Conservation (phyloP, 2,888 invertebrate species). For the Micropterix aruncella region DNA sequence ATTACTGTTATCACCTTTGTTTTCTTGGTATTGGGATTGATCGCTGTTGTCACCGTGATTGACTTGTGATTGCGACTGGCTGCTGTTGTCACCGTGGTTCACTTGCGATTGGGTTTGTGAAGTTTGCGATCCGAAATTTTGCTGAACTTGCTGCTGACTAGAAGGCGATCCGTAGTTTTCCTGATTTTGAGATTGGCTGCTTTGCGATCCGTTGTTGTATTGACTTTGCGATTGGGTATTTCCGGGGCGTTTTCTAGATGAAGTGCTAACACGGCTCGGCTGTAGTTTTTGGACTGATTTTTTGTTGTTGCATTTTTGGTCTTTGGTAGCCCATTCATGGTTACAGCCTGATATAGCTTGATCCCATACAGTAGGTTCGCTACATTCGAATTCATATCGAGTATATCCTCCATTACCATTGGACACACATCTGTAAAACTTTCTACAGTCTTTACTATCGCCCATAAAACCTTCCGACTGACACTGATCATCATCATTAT, state of each 20-base stretch:
- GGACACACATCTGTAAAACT: constrained; percentile 52
- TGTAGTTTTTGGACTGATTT: neutral
- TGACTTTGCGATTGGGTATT: constrained; percentile 19
- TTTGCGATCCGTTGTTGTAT: constrained; percentile 16
- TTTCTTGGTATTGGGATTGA: constrained; percentile 21
- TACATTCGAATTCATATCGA: constrained; percentile 40
- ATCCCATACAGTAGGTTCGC: constrained; percentile 48
- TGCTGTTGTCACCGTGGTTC: constrained; percentile 12
- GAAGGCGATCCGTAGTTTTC: constrained; percentile 17
- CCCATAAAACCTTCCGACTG: constrained; percentile 45
- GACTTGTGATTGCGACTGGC: neutral
- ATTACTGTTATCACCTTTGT: constrained; percentile 18
- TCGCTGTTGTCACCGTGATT: neutral
- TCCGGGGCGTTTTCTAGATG: constrained; percentile 16
- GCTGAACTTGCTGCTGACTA: constrained; percentile 10
- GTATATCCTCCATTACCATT: constrained; percentile 27
- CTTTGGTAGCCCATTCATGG: constrained; percentile 35
- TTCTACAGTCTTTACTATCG: constrained; percentile 42
- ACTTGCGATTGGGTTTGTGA: constrained; percentile 22
- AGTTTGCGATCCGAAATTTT: constrained; percentile 6
- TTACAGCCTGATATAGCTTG: constrained; percentile 39
- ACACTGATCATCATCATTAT: constrained; percentile 22
- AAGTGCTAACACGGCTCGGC: constrained; percentile 12
- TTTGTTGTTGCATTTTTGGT: constrained; percentile 5
- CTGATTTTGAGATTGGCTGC: constrained; percentile 22